phyloP scores from a whole-genome alignment of 1,140 invertebrate genomes.

The Brachystomella parvula region DNA sequence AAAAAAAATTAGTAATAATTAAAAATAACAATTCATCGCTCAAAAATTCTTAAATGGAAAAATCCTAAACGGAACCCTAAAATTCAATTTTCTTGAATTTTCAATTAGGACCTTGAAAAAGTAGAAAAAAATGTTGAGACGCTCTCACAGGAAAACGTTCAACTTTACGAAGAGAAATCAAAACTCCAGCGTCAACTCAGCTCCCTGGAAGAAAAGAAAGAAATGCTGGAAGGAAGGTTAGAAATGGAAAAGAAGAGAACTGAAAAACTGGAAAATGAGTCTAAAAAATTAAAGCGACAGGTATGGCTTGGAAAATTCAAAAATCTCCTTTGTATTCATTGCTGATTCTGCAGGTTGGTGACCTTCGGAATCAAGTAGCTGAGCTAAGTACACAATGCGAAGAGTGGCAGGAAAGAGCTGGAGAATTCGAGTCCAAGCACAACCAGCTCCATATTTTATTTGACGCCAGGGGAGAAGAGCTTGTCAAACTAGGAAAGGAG shows the following conservation, averaged over 20 bases:
- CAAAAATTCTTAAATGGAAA: too few species aligned
- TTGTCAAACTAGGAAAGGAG: neutral
- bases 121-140: slow-evolving; percentile 20
- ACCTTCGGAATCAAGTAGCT: neutral
- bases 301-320: neutral
- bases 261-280: neutral
- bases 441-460: neutral
- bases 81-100: neutral
- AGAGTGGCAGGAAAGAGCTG: neutral
- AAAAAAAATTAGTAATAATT: neutral
- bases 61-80: neutral
- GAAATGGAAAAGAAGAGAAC: slow-evolving; percentile 20
- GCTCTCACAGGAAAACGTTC: neutral
- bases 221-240: neutral
- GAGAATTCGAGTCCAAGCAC: neutral
- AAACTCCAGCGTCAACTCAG: neutral
- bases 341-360: neutral
- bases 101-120: slow-evolving; percentile 16
- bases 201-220: slow-evolving; percentile 14
- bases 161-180: slow-evolving; percentile 21
- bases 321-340: neutral
- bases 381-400: neutral
- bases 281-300: slow-evolving; percentile 8
- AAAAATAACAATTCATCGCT: neutral
- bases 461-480: neutral